A percentile compares a stretch with the other conserved stretches of the same genome.
These are phyloP conservation scores for Clusia tigrina DNA, from an alignment of 2,888 invertebrate genomes.

Conservation along the genomic window DNA sequence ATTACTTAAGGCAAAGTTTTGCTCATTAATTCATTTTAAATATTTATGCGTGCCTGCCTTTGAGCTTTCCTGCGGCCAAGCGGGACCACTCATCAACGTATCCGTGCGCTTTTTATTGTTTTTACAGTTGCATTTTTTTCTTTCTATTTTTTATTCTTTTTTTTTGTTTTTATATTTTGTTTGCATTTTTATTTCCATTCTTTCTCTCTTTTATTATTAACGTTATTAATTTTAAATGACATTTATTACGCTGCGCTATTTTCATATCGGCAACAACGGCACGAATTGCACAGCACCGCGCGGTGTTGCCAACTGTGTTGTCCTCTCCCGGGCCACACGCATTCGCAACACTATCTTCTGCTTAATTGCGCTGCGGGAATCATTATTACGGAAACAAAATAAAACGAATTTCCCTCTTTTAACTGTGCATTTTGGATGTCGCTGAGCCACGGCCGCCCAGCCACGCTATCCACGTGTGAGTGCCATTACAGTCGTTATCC, in stretches of 20 bases:
- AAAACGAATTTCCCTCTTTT: background rate
- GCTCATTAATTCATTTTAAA: slow-evolving; percentile 26
- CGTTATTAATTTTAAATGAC: slow-evolving; percentile 45
- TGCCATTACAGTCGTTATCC: no score
- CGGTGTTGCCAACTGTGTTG: slow-evolving; percentile 7
- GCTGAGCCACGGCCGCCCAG: background rate
- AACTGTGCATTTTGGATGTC: background rate
- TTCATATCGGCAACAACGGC: background rate
- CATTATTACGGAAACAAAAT: slow-evolving; percentile 22
- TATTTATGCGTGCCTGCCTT: slow-evolving; percentile 18
- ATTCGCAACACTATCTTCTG: slow-evolving; percentile 17
- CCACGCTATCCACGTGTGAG: no score
- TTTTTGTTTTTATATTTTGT: slow-evolving; percentile 19
- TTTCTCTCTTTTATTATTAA: slow-evolving; percentile 31
- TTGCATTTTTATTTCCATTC: slow-evolving; percentile 11
- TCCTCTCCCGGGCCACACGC: no score
- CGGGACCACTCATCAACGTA: background rate
- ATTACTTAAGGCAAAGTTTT: slow-evolving; percentile 14
- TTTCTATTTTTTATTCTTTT: slow-evolving; percentile 9
- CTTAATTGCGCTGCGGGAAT: slow-evolving; percentile 39
- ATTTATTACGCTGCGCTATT: slow-evolving; percentile 37
- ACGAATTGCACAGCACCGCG: background rate
- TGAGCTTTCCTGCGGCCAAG: background rate
- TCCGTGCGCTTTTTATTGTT: background rate
- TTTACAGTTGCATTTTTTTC: background rate